Evolutionary conservation across 2,113 vertebrate genomes (phyloP).

Genomic region (Lycaon pictus): DNA sequence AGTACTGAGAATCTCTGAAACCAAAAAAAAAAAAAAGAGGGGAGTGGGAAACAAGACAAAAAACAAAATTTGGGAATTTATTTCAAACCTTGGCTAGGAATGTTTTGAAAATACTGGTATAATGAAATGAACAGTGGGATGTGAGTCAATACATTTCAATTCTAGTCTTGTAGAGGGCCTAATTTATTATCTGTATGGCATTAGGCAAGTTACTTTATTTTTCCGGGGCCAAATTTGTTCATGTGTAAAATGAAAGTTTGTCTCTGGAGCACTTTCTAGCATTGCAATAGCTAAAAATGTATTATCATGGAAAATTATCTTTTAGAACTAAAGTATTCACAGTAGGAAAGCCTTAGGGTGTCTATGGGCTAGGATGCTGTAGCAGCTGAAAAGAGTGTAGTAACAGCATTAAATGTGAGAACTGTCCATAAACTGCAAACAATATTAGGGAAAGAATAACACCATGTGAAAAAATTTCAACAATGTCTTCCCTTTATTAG

Average conservation of each 20-base stretch:
- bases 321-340: neutral
- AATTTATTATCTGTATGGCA: neutral
- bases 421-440: neutral
- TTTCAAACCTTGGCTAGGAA: neutral
- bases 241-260: neutral
- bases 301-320: neutral
- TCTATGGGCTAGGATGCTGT: neutral
- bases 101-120: neutral
- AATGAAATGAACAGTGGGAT: neutral
- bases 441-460: neutral
- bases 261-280: neutral
- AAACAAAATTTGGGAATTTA: neutral
- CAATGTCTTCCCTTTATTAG: neutral
- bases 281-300: neutral
- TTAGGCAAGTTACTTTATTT: slow-evolving; percentile 19
- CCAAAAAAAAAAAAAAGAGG: neutral
- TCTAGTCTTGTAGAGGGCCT: neutral
- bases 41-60: neutral
- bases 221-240: neutral
- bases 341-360: neutral
- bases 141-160: neutral
- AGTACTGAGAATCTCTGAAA: neutral
- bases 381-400: neutral
- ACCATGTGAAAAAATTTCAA: neutral
- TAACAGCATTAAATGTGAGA: neutral